Percentiles rank a stretch among this genome's conserved stretches.
phyloP scores from a whole-genome alignment of 2,113 vertebrate genomes.

The Otocyon megalotis region DNA sequence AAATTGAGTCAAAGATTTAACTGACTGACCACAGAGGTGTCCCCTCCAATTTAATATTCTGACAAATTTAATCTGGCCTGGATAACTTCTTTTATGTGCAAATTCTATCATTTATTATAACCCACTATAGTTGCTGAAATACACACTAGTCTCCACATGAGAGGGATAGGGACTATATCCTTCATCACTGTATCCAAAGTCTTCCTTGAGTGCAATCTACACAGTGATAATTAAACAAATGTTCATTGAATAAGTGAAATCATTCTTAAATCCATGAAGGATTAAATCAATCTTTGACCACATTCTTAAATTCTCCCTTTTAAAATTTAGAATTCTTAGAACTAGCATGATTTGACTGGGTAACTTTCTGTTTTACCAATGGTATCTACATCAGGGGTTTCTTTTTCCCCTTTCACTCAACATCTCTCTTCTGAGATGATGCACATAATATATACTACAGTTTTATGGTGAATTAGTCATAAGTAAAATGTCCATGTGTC shows the following conservation, averaged over 20 bases:
- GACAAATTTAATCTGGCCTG: background rate
- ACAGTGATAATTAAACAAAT: background rate
- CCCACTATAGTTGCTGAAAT: background rate
- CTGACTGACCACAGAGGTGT: background rate
- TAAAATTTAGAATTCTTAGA: background rate
- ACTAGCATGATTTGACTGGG: background rate
- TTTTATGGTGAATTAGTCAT: background rate
- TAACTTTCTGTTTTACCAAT: background rate
- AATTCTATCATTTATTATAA: background rate
- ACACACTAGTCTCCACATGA: background rate
- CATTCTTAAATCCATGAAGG: background rate
- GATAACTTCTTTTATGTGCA: background rate
- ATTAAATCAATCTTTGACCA: background rate
- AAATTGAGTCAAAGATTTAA: background rate
- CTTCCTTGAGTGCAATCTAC: background rate
- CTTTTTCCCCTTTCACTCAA: background rate
- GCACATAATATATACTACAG: background rate
- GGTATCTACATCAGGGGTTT: too few species aligned
- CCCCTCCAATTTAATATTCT: background rate
- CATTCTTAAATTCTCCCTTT: background rate
- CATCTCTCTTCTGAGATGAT: background rate
- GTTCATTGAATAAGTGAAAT: background rate
- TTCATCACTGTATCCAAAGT: background rate
- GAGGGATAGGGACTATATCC: background rate
- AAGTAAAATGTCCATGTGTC: background rate